Conservation (phyloP, 2,797 vertebrate species). For the Euphonia xanthogaster region DNA sequence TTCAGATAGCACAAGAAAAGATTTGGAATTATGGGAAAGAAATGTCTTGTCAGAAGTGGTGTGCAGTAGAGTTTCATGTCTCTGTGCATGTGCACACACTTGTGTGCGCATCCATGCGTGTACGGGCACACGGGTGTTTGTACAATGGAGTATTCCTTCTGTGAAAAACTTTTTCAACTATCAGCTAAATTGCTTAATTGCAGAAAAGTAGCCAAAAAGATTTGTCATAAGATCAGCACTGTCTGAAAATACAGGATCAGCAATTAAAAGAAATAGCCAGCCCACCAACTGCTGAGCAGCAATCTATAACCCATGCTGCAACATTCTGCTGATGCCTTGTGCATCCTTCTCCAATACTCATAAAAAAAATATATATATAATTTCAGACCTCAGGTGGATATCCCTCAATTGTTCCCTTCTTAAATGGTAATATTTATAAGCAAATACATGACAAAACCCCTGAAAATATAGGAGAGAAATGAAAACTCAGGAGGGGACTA, state of each 20-base stretch:
- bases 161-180: neutral
- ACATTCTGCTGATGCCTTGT: conserved; percentile 38
- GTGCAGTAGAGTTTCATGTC: neutral
- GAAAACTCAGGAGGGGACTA: neutral
- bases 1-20: neutral
- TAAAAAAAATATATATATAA: neutral
- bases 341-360: neutral
- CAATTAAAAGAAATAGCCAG: conserved; percentile 55
- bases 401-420: neutral
- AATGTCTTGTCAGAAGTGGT: neutral
- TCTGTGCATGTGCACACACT: neutral
- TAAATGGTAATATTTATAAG: neutral
- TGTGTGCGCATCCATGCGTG: accelerated
- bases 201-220: conserved; percentile 22
- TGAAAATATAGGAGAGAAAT: neutral
- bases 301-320: conserved; percentile 45
- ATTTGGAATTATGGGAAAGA: neutral
- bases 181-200: conserved; percentile 33
- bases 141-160: neutral
- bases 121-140: neutral
- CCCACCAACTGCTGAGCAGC: conserved; percentile 23
- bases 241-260: conserved; percentile 54
- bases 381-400: neutral
- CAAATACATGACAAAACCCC: neutral
- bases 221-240: conserved; percentile 41